Base-by-base conservation (phyloP, 1,140 invertebrate species). In the Sitophilus oryzae region DNA sequence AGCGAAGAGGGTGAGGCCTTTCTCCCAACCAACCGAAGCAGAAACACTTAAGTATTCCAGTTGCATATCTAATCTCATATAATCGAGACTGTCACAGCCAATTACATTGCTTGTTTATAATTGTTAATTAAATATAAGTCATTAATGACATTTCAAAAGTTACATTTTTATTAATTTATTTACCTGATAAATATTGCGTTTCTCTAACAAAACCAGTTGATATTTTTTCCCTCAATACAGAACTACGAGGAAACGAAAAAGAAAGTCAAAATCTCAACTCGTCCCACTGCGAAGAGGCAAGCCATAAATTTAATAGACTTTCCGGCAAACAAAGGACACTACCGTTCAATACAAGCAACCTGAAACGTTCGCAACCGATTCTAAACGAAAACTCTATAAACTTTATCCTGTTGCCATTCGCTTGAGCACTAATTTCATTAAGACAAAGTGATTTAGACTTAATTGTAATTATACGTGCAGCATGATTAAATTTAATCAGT, bases 361-460 rank as follows among this genome's bases (percentile, higher is more conserved):
- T 40, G 19, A 14, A 40, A 40, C 18, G 14, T 40, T 40, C 18
- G 2, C 42, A 52, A 15, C 19, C 23, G 38, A 52, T 43, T 1
- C n/a, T 18, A 45, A 52, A 44, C 37, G 51, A 37, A 53, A 44
- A 35, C 23, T 11, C 2, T n/a, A 46, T 53, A 44, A 21, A 44
- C 20, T 53, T 44, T 36, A 53, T 45, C 41, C 9, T 18, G 49
- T 37, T 52, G 37, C 45, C 23, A 23, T 52, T 57, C 55, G 22
- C 47, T 47, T 15, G 38, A 56, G 18, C 51, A 19, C 43, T 46
- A 58, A 46, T 56, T 58, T 51, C 38, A 59, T 51, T 36, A 45
- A 51, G 50, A 52, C 56, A 60, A 57, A 44, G 54, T 53, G 30
- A 59, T 59, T 56, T 44, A 45, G 34, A 47, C 23, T 57, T 52